A percentile compares a stretch with the other conserved stretches of the same genome.
Evolutionary conservation across 2,888 invertebrate genomes (phyloP).

Genomic region (Tipula confusa): DNA sequence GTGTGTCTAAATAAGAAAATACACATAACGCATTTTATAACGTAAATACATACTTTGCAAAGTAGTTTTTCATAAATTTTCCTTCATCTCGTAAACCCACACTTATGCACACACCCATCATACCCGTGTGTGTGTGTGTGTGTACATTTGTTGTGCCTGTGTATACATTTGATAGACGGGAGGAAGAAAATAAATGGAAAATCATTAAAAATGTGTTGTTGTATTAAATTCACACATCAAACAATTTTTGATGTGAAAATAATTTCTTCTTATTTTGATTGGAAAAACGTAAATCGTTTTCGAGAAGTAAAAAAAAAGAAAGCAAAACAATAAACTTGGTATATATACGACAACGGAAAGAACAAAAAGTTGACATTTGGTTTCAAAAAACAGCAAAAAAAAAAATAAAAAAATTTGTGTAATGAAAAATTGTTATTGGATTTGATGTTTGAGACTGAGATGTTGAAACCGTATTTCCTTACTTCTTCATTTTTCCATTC

Average conservation of each 20-base stretch:
- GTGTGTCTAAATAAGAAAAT: not conserved
- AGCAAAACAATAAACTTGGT: not conserved
- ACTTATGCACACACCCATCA: not conserved
- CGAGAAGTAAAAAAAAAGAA: not conserved
- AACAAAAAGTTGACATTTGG: constrained; percentile 14
- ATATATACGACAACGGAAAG: not conserved
- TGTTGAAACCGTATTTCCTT: not conserved
- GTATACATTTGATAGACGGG: not conserved
- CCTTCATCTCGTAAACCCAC: not conserved
- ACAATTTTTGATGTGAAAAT: constrained; percentile 12
- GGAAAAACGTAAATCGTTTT: constrained; percentile 25
- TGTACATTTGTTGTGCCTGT: not conserved
- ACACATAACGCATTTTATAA: not conserved
- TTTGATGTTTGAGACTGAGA: constrained; percentile 9
- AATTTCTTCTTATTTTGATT: constrained; percentile 16
- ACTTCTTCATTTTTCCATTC: not conserved
- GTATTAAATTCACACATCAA: constrained; percentile 25
- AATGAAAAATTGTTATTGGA: constrained; percentile 25
- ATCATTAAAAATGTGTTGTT: constrained; percentile 25
- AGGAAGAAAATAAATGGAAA: not conserved
- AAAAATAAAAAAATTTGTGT: not conserved
- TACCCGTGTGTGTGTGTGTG: not conserved
- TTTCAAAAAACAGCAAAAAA: not conserved
- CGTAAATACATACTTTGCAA: not conserved
- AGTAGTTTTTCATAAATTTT: constrained; percentile 20